Percentiles rank a stretch among this genome's conserved stretches.
Evolutionary conservation across 2,888 invertebrate genomes (phyloP).

Genomic region (Metopia argyrocephala): DNA sequence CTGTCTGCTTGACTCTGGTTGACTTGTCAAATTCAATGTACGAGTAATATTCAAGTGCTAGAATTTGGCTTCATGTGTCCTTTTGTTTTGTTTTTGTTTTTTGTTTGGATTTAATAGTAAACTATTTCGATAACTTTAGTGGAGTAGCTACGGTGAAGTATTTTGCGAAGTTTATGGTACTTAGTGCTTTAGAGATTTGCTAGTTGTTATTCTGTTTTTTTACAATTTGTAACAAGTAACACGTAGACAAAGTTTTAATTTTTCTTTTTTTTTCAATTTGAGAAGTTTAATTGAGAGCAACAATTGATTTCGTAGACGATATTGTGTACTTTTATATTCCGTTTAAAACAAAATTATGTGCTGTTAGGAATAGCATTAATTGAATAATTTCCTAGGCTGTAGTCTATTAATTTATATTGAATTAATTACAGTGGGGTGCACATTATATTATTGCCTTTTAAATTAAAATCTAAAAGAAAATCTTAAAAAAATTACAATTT

Average conservation of each 20-base stretch:
- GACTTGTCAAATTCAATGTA: conserved; percentile 26
- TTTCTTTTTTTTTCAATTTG: too few species aligned
- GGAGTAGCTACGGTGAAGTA: neutral
- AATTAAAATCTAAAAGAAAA: too few species aligned
- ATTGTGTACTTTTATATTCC: too few species aligned
- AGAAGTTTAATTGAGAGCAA: neutral
- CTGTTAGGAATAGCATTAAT: too few species aligned
- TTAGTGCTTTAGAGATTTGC: conserved; percentile 1
- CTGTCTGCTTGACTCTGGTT: neutral
- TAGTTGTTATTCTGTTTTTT: neutral
- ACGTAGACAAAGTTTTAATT: conserved; percentile 29
- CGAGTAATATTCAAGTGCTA: conserved; percentile 41
- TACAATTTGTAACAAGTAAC: conserved; percentile 8
- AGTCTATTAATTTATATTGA: too few species aligned
- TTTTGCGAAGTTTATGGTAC: neutral
- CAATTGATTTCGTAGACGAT: neutral
- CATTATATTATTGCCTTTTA: too few species aligned
- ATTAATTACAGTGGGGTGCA: too few species aligned
- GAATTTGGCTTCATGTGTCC: conserved; percentile 24
- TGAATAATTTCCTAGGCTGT: too few species aligned
- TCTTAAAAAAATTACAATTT: too few species aligned
- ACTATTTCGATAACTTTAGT: neutral
- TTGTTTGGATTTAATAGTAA: neutral
- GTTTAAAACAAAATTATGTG: too few species aligned
- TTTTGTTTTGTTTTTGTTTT: neutral